Base-by-base conservation (phyloP, 2,888 invertebrate genomes). In the Drosophila quinaria region DNA sequence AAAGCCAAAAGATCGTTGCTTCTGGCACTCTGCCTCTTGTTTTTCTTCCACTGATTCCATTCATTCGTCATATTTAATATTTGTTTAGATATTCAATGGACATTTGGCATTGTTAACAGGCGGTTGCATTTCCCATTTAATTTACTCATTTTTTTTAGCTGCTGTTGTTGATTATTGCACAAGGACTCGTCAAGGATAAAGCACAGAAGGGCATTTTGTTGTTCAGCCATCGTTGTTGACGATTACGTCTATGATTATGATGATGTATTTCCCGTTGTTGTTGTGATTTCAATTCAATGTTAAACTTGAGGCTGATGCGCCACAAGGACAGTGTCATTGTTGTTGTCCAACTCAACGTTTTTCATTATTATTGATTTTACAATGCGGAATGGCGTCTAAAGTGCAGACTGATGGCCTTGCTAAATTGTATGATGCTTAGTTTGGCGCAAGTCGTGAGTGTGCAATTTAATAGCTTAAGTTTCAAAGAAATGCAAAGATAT, bases 121-220 rank as follows among this genome's bases (percentile, higher is more conserved):
- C 50, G 54, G 41, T 46, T 62, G 31, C 61, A 49, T 44, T 59
- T 47, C 44, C 66, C 42, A 50, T 49, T 59, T 54, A 44, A 62
- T 54, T 54, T 42, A 37, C 5, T 66, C 25, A 63, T 31, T 41
- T 13, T 44, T 4, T 29, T 31, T 22, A 17, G 10, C 17, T 67
- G 70, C 59, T 73, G 74, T 74, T 73, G 74, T 73, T 84, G 85
- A 78, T 87, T 85, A 76, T 78, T 84, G 80, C 80, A 85, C 67
- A 77, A 87, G 88, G 79, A 85, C 55, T 87, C 85, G 82, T 85
- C 88, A 84, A 87, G 88, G 86, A 84, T 82, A 79, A 76, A 84
- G 73, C 85, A 76, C 88, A 85, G 74, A 79, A 78, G 88, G 88
- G 74, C 79, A 84, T 77, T 71, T 77, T 74, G 81, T 67, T 70